These are phyloP conservation scores for Gandaritis pyraliata DNA, from an alignment of 2,888 invertebrate genomes.

Conservation along the genomic window DNA sequence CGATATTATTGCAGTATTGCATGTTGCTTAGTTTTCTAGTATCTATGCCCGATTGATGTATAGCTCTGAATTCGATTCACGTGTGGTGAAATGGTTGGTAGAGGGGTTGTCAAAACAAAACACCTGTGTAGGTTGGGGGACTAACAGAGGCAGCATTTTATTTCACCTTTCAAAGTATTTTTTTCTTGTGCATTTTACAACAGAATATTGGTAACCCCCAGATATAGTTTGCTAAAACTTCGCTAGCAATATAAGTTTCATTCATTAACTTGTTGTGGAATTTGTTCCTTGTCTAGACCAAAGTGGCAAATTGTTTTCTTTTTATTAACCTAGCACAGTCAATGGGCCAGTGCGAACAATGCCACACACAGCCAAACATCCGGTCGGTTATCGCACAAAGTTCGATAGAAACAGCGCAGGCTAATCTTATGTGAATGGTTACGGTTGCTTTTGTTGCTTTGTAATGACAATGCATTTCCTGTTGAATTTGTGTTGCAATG, in stretches of 20 bases:
- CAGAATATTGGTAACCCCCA: not conserved
- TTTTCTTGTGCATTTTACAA: not conserved
- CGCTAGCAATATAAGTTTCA: conserved; percentile 1
- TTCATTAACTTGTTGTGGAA: conserved; percentile 14
- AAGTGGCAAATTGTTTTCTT: conserved; percentile 39
- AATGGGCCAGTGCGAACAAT: conserved; percentile 66
- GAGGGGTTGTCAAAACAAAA: too few relatives aligned
- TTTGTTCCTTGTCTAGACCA: conserved; percentile 35
- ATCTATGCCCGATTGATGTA: not conserved
- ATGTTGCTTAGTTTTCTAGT: conserved; percentile 1
- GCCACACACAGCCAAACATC: conserved; percentile 75
- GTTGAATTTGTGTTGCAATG: conserved; percentile 30
- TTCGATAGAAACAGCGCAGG: conserved; percentile 61
- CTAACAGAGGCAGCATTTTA: too few relatives aligned
- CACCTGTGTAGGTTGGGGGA: too few relatives aligned
- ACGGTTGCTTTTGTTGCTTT: conserved; percentile 52
- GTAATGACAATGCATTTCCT: conserved; percentile 34
- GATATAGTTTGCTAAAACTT: not conserved
- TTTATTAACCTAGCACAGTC: conserved; percentile 41
- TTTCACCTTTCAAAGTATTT: too few relatives aligned
- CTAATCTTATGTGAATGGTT: conserved; percentile 64
- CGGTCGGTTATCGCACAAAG: conserved; percentile 72
- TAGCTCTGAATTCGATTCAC: not conserved
- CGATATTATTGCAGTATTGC: conserved; percentile 11
- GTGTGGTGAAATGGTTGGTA: not conserved